Base-by-base conservation (phyloP, 2,797 vertebrate species). In the Coranthus polyacanthus region DNA sequence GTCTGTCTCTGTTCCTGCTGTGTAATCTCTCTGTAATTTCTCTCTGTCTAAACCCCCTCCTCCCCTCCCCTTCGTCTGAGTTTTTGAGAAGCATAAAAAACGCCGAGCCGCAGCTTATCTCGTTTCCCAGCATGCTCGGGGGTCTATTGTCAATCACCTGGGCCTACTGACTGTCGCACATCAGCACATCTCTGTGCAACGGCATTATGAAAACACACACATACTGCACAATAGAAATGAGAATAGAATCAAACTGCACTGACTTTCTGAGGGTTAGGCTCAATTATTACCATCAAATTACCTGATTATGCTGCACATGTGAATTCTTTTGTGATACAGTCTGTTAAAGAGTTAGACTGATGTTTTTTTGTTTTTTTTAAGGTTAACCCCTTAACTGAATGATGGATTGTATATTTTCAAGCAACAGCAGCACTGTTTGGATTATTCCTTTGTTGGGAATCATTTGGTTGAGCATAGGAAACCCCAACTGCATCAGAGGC, bases 121-220 rank as follows among this genome's bases (percentile, higher is more conserved):
- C 55, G 32, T 89, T 83, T 85, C 78, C 87, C 85, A 87, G 77
- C 73, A 81, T 86, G 78, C 80, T 71, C 70, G 39, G 79, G 69
- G 76, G 55, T 75, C 57, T 73, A 71, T 88, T 87, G 88, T 89
- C 84, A 82, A 49, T 87, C 87, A 86, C 65, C 70, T 82, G 55
- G 66, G 42, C 20, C 67, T n/a, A n/a, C n/a, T n/a, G n/a, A n/a
- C n/a, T n/a, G n/a, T n/a, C n/a, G n/a, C n/a, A n/a, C n/a, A n/a
- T 87, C 68, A 75, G 12, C 84, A 81, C 55, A 82, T 79, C 76
- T 77, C 47, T 18, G 18, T 75, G 75, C 65, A 68, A 75, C 59
- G 53, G 26, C 21, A 26, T 67, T 43, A 51, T 43, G 44, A 63
- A 49, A 38, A 57, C 58, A 65, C n/a, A n/a, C n/a, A 45, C 41